Conservation (phyloP, 2,888 invertebrate genomes). For the Drosophila subquinaria region DNA sequence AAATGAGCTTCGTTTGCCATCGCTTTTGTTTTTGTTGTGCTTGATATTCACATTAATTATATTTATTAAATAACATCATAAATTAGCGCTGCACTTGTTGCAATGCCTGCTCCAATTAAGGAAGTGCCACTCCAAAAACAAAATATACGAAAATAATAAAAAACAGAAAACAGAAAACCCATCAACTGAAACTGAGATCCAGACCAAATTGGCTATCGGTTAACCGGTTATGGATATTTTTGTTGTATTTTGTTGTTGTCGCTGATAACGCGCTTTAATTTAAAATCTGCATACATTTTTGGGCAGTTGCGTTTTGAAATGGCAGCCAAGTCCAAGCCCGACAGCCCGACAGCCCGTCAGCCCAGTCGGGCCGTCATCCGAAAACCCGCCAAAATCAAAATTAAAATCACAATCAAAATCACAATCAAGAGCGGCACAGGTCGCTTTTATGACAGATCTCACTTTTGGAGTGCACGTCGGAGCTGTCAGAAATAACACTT, state of each 20-base stretch:
- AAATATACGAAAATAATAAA: slow-evolving; percentile 12
- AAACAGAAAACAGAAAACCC: slow-evolving; percentile 39
- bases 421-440: slow-evolving; percentile 69
- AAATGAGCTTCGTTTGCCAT: slow-evolving; percentile 47
- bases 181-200: slow-evolving; percentile 59
- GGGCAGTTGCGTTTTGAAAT: slow-evolving; percentile 60
- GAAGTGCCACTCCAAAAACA: slow-evolving; percentile 72
- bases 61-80: slow-evolving; percentile 78
- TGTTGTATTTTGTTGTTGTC: slow-evolving; percentile 31
- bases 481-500: slow-evolving; percentile 78
- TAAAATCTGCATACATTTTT: slow-evolving; percentile 79
- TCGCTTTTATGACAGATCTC: slow-evolving; percentile 79
- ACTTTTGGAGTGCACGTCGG: slow-evolving; percentile 72
- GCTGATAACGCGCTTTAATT: slow-evolving; percentile 75
- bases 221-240: slow-evolving; percentile 61
- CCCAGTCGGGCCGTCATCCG: slow-evolving; percentile 20
- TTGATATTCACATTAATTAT: slow-evolving; percentile 64
- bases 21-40: not conserved
- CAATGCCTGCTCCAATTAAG: slow-evolving; percentile 75
- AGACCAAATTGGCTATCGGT: slow-evolving; percentile 69
- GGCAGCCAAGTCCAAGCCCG: slow-evolving; percentile 35
- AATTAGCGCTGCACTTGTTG: slow-evolving; percentile 76
- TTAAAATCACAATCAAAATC: slow-evolving; percentile 52
- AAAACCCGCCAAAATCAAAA: slow-evolving; percentile 61
- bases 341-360: slow-evolving; percentile 21